Base-by-base conservation (phyloP, 2,888 invertebrate genomes). In the Chorisops tibialis region DNA sequence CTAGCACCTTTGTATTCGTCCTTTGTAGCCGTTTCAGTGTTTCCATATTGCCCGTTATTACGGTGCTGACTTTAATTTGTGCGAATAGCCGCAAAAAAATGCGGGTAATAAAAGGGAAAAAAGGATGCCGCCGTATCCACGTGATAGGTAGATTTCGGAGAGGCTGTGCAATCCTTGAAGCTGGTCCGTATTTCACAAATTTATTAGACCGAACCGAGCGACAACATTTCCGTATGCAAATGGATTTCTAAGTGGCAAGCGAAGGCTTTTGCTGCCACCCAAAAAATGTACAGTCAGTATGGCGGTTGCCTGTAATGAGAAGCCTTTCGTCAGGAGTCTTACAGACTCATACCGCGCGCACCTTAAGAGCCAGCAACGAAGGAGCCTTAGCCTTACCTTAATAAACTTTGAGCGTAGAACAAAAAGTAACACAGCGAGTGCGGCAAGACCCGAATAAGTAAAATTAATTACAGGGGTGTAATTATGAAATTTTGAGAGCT, bases 181-280 rank as follows among this genome's bases (percentile, higher is more conserved):
- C 30, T 30, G 30, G 5, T 30, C 30, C 37, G n/a, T 19, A n/a
- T 19, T 21, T 38, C 52, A 21, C 52, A 52, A 52, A 52, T 21
- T 52, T 39, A 52, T 38, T 37, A 52, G 39, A 52, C 52, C 37
- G 18, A 11, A 38, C 52, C 37, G 18, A 11, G 38, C 38, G 52
- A 50, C 52, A 39, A 38, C 21, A 52, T 52, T 52, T 52, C 38
- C 38, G 38, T 38, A 52, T 52, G 52, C 38, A 52, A 52, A 52
- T 52, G 52, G 38, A 52, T 52, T 38, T 35, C 18, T 19, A 52
- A 52, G 38, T 52, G 39, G 37, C 38, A 16, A 12, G 7, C 38
- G 21, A 52, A 38, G 7, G 38, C 11, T 22, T 21, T 14, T 9
- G 11, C 19, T 50, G 9, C 6, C 18, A 18, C 18, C 38, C 16